Evolutionary conservation across 1,140 invertebrate genomes (phyloP), one percentile per base, ranked within the genome.

Genomic region (Zaprionus ghesquierei): DNA sequence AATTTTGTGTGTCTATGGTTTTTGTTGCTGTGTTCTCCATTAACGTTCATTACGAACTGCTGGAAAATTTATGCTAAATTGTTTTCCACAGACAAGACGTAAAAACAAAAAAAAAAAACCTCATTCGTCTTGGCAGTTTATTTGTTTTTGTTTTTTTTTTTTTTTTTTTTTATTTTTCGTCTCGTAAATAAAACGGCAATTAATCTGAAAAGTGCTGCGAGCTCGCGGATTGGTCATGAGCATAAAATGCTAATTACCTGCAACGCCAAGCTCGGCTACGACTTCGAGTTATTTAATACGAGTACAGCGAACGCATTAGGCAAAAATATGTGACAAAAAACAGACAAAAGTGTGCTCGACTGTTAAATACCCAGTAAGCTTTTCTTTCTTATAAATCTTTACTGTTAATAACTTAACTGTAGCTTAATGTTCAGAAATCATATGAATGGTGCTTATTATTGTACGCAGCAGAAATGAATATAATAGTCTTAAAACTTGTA

Each of bases 241-340:
- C 85, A 89, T 84, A 69, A 89, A 89, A 89, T 84, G 85, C 84
- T 89, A 89, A 89, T 89, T 84, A 80, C 63, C 25, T 75, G 73
- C 84, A 89, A 68, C 81, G 72, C 69, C 79, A 71, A 84, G 64
- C 72, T 65, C 73, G 77, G 35, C 71, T 77, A 77, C 62, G n/a
- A 53, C 81, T 53, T 71, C 75, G 23, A 63, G 70, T 89, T 70
- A 72, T 79, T 87, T 77, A 79, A 86, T 87, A 72, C 41, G 41
- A 75, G 69, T 72, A 75, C 62, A 54, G 12, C 23, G 31, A 79
- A 20, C 35, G 50, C 49, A 70, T 62, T 63, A 62, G 31, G 46
- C 59, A 69, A 44, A 68, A 33, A 85, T 64, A 31, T 77, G 74
- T 61, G 64, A 60, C 78, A 59, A 50, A 60, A 13, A 51, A 27